Base-by-base conservation (phyloP, 2,797 vertebrate species). In the Ctenochaetus hawaiiensis region DNA sequence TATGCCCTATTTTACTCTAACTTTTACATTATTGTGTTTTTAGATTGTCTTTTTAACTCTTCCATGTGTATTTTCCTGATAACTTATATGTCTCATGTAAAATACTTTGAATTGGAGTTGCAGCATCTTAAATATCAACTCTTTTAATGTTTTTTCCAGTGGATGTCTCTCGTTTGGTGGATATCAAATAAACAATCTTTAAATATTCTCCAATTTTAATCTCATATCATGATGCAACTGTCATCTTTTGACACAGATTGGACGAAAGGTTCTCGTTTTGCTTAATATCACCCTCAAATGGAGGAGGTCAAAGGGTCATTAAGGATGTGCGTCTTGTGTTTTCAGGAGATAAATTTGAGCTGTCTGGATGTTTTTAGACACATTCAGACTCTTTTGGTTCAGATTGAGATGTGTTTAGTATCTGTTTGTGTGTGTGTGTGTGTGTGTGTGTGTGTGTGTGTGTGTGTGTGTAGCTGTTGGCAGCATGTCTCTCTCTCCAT, bases 401-500 rank as follows among this genome's bases (percentile, higher is more conserved):
- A 26, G 16, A 22, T 30, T 54, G 44, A 61, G 49, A 13, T n/a
- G 47, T 47, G 30, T 30, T 30, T 30, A 30, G 26, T 30, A 30
- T 51, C 34, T 26, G 20, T 53, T 16, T 34, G 16, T 57, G 14
- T 13, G 4, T 26, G 51, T 30, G 26, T 30, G n/a, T n/a, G n/a
- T n/a, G n/a, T n/a, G n/a, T n/a, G 26, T 26, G 26, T n/a, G n/a
- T n/a, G n/a, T n/a, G n/a, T n/a, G n/a, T n/a, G n/a, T n/a, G n/a
- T n/a, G n/a, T n/a, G 26, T 53, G 43, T 30, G 34, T 43, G 45
- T 30, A 23, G 13, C 39, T 53, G 64, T 43, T 12, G 51, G 43
- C 48, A 53, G 14, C 14, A 1, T 49, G 62, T 78, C 48, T 30
- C 26, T 30, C 4, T 30, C 26, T 30, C 54, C 67, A 69, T 82